phyloP scores from a whole-genome alignment of 2,797 vertebrate genomes.

The Poecile montanus region DNA sequence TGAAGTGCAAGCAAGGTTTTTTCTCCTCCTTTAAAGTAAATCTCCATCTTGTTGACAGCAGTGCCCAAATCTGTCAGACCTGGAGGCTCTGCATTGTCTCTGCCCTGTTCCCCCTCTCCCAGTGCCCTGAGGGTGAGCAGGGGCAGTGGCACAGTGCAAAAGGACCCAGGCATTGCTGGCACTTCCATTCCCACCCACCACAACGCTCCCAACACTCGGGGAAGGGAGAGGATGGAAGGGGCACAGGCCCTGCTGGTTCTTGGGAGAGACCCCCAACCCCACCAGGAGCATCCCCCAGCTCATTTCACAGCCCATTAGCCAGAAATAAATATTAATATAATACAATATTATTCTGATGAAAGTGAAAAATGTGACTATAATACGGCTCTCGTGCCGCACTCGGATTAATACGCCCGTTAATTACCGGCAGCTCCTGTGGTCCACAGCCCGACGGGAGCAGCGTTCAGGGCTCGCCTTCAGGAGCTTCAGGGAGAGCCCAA shows the following conservation, averaged over 20 bases:
- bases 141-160: background rate
- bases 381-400: conserved; percentile 9
- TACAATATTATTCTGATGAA: conserved; percentile 54
- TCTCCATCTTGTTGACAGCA: background rate
- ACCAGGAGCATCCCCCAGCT: background rate
- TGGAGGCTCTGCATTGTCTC: rapidly evolving
- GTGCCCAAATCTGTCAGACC: background rate
- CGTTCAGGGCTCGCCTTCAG: rapidly evolving
- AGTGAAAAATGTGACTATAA: conserved; percentile 67
- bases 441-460: background rate
- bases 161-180: rapidly evolving
- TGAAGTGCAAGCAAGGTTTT: background rate
- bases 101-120: background rate
- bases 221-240: background rate
- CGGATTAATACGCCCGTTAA: conserved; percentile 53
- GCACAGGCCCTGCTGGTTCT: background rate
- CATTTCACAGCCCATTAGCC: conserved; percentile 41
- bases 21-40: background rate
- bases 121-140: rapidly evolving
- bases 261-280: background rate
- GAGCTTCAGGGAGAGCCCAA: background rate
- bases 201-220: rapidly evolving
- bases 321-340: conserved; percentile 72
- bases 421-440: conserved; percentile 52
- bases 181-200: rapidly evolving